These are phyloP conservation scores for Plecotus auritus DNA, from an alignment of 2,113 vertebrate genomes.

Conservation along the genomic window DNA sequence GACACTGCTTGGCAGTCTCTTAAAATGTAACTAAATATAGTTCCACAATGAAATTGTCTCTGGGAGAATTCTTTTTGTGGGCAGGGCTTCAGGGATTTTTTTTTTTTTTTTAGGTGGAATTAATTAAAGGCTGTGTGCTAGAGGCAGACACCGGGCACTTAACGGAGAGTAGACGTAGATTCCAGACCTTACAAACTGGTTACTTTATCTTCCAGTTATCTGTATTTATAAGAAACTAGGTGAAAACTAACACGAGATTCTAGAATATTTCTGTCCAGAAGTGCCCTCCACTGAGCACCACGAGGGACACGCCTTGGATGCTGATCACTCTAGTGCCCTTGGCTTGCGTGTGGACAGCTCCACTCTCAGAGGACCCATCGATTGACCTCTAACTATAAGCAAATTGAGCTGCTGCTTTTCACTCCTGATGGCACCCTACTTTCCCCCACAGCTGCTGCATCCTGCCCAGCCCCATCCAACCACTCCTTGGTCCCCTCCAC, in stretches of 20 bases:
- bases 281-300: not conserved
- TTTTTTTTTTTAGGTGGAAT: not conserved
- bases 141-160: not conserved
- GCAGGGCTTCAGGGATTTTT: not conserved
- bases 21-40: not conserved
- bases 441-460: not conserved
- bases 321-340: too few species aligned
- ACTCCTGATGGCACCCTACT: accelerated
- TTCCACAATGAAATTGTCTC: not conserved
- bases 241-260: not conserved
- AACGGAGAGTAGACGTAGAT: accelerated
- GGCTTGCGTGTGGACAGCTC: accelerated
- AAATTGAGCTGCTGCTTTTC: accelerated
- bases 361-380: not conserved
- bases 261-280: not conserved
- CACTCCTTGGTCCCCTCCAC: not conserved
- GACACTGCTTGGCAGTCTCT: not conserved
- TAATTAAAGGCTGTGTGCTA: not conserved
- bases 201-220: not conserved
- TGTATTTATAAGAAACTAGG: not conserved
- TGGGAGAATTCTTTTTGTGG: not conserved
- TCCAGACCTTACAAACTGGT: not conserved
- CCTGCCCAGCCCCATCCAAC: accelerated
- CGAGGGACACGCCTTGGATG: accelerated
- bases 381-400: accelerated